Base-by-base conservation (phyloP, 2,113 vertebrate genomes). In the Malurus melanocephalus region DNA sequence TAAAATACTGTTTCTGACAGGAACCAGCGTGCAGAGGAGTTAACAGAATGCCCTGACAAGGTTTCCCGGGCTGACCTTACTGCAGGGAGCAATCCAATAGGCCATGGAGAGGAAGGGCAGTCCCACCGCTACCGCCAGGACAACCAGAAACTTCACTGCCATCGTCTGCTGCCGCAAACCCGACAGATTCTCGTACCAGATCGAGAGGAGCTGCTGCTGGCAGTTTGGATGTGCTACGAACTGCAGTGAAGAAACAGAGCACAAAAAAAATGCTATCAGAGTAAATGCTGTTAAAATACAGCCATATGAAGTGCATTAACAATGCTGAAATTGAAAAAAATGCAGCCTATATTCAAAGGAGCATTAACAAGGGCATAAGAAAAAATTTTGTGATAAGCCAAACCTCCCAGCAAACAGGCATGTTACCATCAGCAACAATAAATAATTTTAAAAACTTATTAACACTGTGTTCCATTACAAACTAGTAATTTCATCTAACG, bases 171-270 rank as follows among this genome's bases (percentile, higher is more conserved):
- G 98, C 57, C 98, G 96, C 35, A 99, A 96, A 55, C 98, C 98
- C 0, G 98, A 98, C 48, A 99, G 89, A 83, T 99, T 99, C 96
- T 99, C 98, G 9, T 99, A 99, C 99, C 99, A 99, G 85, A 99
- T 99, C 59, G 98, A 99, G 7, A 99, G 98, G 56, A 99, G 99
- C 13, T 99, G 98, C 84, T 99, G 99, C 55, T 99, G 99, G 94
- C 99, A 99, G 96, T 99, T 99, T 46, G 99, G 99, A 95, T 99
- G 99, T 53, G 99, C 99, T 86, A 99, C 98, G 94, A 99, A 99
- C 99, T 99, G 84, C 72, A 60, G 85, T 35, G 66, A 90, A 87
- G 43, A 61, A 33, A 91, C 53, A 16, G 3, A 84, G 45, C n/a
- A 75, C 7, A 68, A 38, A 86, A 83, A 20, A 5, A 59, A 42